A percentile compares a stretch with the other conserved stretches of the same genome.
Conservation (phyloP, 2,888 invertebrate genomes). For the Calliphora vomitoria region DNA sequence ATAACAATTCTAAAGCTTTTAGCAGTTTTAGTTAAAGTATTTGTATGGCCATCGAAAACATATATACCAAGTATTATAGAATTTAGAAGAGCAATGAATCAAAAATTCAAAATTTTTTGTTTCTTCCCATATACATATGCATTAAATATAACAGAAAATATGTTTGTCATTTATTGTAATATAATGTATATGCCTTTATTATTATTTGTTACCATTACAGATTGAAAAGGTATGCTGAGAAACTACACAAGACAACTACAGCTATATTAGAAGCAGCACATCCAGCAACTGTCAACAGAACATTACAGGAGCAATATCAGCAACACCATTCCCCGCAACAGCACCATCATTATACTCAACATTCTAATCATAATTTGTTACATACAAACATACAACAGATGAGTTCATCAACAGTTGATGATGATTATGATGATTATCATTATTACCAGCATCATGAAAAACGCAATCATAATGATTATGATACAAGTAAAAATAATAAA, state of each 20-base stretch:
- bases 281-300: conserved; percentile 14
- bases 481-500: conserved; percentile 38
- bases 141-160: background rate
- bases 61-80: too few species aligned
- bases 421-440: conserved; percentile 21
- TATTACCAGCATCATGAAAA: conserved; percentile 9
- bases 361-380: conserved; percentile 27
- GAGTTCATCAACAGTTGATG: conserved; percentile 14
- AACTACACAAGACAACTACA: background rate
- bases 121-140: too few species aligned
- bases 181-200: background rate
- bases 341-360: background rate
- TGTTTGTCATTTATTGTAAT: conserved; percentile 5
- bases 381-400: conserved; percentile 3
- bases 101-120: too few species aligned
- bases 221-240: conserved; percentile 61
- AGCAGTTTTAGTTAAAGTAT: too few species aligned
- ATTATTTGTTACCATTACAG: conserved; percentile 38
- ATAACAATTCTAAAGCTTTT: too few species aligned
- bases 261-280: background rate
- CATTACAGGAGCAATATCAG: conserved; percentile 7
- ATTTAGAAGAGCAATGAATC: too few species aligned
- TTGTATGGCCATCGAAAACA: too few species aligned
- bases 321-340: background rate
- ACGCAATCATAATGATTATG: conserved; percentile 25